Evolutionary conservation across 2,888 invertebrate species (phyloP), one percentile per base, ranked within the genome.

Genomic region (Zonitis immaculata): DNA sequence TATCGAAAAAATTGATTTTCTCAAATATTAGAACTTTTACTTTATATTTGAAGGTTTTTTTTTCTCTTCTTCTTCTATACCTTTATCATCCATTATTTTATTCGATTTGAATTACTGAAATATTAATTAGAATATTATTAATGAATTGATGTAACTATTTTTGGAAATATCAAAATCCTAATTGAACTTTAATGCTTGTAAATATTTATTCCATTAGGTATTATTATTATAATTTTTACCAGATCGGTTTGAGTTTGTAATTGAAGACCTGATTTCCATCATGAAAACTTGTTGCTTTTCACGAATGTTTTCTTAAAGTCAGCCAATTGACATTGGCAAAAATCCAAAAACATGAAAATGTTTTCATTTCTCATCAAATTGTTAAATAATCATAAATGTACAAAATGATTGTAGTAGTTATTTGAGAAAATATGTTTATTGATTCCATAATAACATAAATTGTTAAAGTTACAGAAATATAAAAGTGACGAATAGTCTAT

Each of bases 1-100:
- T 45, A 45, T 30, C 22, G 27, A 45, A 45, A 45, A n/a, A 45
- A 45, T 45, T 45, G 26, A 45, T 27, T 28, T 45, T 45, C 18
- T 20, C 3, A 11, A 18, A 18, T 27, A n/a, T n/a, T n/a, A 28
- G 16, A 28, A 20, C 20, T 20, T 45, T 11, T 20, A 45, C 14
- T 26, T 45, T 27, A 26, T 28, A 45, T 45, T 44, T 26, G n/a
- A n/a, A n/a, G n/a, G n/a, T n/a, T n/a, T n/a, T n/a, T n/a, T n/a
- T n/a, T n/a, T 6, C 26, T 2, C 1, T 26, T 26, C 6, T 26
- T 26, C 26, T 8, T 26, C 3, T 22, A n/a, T n/a, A n/a, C n/a
- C n/a, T n/a, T 22, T 22, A 22, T 5, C 22, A 22, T 5, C 5
- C 5, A 22, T 22, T 22, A 3, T 22, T 22, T 22, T 22, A 22